Conservation (phyloP, 37 sponge, comb jelly and placozoan genomes). For the Beroe ovata region DNA sequence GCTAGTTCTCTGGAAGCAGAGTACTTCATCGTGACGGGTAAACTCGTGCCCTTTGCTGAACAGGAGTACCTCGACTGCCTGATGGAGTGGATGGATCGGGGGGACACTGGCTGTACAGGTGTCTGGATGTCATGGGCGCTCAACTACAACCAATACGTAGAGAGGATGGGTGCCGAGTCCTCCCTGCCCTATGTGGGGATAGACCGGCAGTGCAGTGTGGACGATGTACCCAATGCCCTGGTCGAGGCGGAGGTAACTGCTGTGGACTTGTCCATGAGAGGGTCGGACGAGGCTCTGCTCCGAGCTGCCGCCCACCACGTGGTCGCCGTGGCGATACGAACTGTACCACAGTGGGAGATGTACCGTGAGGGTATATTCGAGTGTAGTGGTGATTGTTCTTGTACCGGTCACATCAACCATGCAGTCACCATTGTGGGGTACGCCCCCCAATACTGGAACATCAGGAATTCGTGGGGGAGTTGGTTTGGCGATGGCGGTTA, state of each 20-base stretch:
- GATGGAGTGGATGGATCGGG: background rate
- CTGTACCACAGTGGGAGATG: background rate
- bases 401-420: background rate
- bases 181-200: background rate
- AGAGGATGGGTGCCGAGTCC: background rate
- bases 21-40: conserved; percentile 28
- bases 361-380: background rate
- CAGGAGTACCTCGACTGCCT: conserved; percentile 19
- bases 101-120: background rate
- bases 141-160: background rate
- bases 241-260: background rate
- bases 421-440: conserved; percentile 36
- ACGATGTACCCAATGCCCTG: conserved; percentile 16
- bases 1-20: background rate
- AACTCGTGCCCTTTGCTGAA: background rate
- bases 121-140: conserved; percentile 52
- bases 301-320: background rate
- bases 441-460: conserved; percentile 4
- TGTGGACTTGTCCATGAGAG: background rate
- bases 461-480: conserved; percentile 52
- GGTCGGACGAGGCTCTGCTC: background rate
- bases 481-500: conserved; percentile 40
- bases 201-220: conserved; percentile 24
- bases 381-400: background rate
- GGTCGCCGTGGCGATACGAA: conserved; percentile 15